These are phyloP conservation scores for Eupithecia inturbata DNA, from an alignment of 2,888 invertebrate genomes.

Conservation along the genomic window DNA sequence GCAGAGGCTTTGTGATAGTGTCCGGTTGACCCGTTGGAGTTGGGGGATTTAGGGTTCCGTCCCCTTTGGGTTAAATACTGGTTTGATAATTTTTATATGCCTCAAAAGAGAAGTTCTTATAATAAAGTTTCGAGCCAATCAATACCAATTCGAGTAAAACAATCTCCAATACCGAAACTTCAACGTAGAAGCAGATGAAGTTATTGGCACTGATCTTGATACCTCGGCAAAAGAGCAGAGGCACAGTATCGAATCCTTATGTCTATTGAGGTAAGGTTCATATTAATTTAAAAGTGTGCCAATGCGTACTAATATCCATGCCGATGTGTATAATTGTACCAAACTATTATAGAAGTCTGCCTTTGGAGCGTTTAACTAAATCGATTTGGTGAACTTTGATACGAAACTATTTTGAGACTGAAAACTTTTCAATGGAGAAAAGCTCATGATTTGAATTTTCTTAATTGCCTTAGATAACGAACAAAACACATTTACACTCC, in stretches of 20 bases:
- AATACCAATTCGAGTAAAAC: constrained; percentile 35
- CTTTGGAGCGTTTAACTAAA: constrained; percentile 37
- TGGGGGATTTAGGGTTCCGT: too few species aligned
- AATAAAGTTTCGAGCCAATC: constrained; percentile 20
- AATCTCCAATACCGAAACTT: constrained; percentile 39
- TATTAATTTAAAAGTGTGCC: not conserved
- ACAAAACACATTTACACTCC: not conserved
- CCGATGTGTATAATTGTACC: constrained; percentile 35
- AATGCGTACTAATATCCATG: not conserved
- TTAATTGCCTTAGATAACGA: not conserved
- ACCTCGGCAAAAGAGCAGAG: not conserved
- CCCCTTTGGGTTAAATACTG: not conserved
- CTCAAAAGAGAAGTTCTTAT: not conserved
- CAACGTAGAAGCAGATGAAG: constrained; percentile 39
- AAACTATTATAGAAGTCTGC: constrained; percentile 42
- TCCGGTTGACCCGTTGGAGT: too few species aligned
- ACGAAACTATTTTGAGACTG: constrained; percentile 22
- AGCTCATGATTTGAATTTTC: constrained; percentile 9
- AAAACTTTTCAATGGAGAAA: constrained; percentile 16
- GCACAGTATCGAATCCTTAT: not conserved
- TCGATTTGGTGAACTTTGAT: constrained; percentile 36
- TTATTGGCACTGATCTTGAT: constrained; percentile 16
- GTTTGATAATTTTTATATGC: not conserved
- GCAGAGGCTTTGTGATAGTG: not conserved
- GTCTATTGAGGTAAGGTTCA: not conserved